Conservation (phyloP, 2,113 vertebrate species). For the Sminthopsis crassicaudata region DNA sequence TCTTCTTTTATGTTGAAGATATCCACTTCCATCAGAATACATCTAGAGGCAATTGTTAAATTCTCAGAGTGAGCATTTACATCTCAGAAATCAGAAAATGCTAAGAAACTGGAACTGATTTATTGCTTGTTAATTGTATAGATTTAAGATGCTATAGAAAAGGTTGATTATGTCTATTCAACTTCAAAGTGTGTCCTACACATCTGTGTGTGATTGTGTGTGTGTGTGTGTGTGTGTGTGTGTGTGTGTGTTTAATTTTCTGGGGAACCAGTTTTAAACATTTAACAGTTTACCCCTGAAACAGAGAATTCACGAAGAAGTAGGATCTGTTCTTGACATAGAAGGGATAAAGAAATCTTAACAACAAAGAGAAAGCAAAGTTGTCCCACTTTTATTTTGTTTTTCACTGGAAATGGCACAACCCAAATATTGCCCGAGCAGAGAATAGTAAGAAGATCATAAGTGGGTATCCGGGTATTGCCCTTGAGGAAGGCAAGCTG, state of each 20-base stretch:
- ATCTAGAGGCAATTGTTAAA: background rate
- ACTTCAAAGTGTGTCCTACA: background rate
- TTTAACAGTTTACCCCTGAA: background rate
- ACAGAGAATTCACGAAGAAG: background rate
- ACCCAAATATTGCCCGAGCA: background rate
- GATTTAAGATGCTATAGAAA: background rate
- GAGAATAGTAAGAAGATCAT: background rate
- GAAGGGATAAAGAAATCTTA: background rate
- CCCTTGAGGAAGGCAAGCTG: background rate
- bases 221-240: no score
- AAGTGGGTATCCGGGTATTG: background rate
- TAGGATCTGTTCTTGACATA: background rate
- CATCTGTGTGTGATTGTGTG: no score
- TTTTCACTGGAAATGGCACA: background rate
- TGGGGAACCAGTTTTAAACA: background rate
- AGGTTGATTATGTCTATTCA: background rate
- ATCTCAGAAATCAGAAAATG: background rate
- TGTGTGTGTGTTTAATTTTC: background rate
- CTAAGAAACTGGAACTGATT: background rate
- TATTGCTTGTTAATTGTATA: background rate
- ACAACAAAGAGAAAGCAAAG: background rate
- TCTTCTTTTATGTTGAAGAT: no score
- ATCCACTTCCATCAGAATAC: no score
- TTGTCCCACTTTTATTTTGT: background rate
- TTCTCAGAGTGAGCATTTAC: background rate